Base-by-base conservation (phyloP, 30 jellyfish, hydroid and myxozoan species). In the Hydra vulgaris region DNA sequence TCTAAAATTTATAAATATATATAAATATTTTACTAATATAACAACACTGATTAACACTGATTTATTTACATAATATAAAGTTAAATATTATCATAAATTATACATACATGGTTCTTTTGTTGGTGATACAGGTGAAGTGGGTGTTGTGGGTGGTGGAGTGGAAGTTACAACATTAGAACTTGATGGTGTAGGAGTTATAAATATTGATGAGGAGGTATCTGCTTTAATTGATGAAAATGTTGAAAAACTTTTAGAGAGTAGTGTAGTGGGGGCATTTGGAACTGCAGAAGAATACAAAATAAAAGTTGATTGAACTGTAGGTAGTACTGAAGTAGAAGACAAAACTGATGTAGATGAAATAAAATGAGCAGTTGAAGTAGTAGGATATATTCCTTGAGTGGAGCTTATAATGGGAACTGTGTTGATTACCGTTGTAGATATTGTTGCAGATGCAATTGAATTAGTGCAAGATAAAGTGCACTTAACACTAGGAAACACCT, bases 221-320 rank as follows among this genome's bases (percentile, higher is more conserved):
- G 56, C 83, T 8, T 27, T 52, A 7, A 26, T 75, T 18, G 94
- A 74, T 75, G 87, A 81, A 15, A 21, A 27, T 3, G 92, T 74
- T 75, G 92, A 20, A 70, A 83, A 71, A 25, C 20, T 21, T 53
- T 68, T 71, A 18, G 70, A n/a, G 17, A 81, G 40, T 23, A 69
- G 21, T 19, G 70, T 61, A 18, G 79, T 24, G n/a, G 85, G 77
- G 8, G 12, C 61, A 40, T 3, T 12, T 3, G 61, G 12, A 40
- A 40, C 61, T 3, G 12, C 12, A 12, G 61, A 40, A 3, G 61
- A 40, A 40, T 40, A 40, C 5, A 12, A 40, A 3, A 40, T 40
- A 40, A 12, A 40, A 5, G 80, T 71, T 15, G 70, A 17, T 3
- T 75, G 40, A 18, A 69, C 18, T 19, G 70, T 61, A 8, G 68